phyloP scores from a whole-genome alignment of 2,888 invertebrate genomes.

The Campopleginae sp. region DNA sequence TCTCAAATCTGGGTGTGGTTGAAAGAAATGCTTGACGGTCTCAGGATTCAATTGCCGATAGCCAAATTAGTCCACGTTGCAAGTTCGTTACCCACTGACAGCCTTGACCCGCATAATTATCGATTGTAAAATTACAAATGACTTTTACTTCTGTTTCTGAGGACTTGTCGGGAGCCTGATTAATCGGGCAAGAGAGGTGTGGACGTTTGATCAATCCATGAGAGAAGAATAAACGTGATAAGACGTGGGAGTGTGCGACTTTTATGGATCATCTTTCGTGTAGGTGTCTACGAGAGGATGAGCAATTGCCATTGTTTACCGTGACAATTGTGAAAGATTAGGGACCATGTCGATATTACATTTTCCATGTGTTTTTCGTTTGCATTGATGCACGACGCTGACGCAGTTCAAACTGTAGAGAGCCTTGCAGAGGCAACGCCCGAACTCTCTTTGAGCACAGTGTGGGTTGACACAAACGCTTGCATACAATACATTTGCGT shows the following conservation, averaged over 20 bases:
- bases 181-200: conserved; percentile 14
- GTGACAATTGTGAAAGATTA: conserved; percentile 45
- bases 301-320: conserved; percentile 34
- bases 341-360: conserved; percentile 20
- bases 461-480: conserved; percentile 50
- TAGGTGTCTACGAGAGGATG: conserved; percentile 53
- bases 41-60: background rate
- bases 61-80: background rate
- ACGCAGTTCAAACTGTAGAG: conserved; percentile 17
- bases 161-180: background rate
- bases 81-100: background rate
- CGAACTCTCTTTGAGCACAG: background rate
- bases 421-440: background rate
- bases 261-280: conserved; percentile 36
- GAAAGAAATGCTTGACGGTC: background rate
- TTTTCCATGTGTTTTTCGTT: conserved; percentile 33
- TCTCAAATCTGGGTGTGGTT: background rate
- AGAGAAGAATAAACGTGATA: background rate
- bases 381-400: conserved; percentile 19
- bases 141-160: background rate
- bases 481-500: conserved; percentile 27
- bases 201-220: conserved; percentile 6
- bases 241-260: conserved; percentile 39
- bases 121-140: conserved; percentile 6
- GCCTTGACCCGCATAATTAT: conserved; percentile 19